These are phyloP conservation scores for Vidua macroura DNA, from an alignment of 2,113 vertebrate genomes.

Conservation along the genomic window DNA sequence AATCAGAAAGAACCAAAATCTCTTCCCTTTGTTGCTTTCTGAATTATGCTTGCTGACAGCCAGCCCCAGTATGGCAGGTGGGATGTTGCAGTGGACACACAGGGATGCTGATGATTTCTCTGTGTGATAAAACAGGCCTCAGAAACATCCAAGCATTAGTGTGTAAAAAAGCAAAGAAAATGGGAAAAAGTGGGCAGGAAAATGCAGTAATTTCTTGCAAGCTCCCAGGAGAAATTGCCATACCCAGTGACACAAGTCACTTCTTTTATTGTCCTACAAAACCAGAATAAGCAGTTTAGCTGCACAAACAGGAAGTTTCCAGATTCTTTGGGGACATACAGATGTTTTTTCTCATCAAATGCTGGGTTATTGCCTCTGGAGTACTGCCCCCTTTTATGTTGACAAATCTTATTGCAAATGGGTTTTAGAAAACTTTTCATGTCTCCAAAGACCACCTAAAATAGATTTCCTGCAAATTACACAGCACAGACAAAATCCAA, in stretches of 20 bases:
- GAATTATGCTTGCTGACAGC: background rate
- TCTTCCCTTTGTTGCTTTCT: background rate
- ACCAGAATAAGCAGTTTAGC: background rate
- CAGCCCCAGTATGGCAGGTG: background rate
- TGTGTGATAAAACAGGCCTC: background rate
- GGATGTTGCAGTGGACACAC: background rate
- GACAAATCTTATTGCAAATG: slow-evolving; percentile 18
- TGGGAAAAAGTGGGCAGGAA: background rate
- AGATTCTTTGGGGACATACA: background rate
- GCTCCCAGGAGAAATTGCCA: background rate
- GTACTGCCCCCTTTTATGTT: slow-evolving; percentile 1
- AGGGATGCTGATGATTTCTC: background rate
- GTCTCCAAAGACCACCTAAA: slow-evolving; percentile 9
- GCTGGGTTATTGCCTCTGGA: slow-evolving; percentile 8
- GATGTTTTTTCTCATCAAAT: background rate
- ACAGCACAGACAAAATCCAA: background rate
- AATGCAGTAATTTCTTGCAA: background rate
- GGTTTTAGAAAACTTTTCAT: background rate
- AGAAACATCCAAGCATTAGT: background rate
- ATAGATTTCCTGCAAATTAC: slow-evolving; percentile 6
- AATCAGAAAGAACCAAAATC: background rate
- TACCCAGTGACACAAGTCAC: background rate
- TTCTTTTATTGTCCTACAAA: slow-evolving; percentile 8
- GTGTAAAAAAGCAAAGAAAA: background rate
- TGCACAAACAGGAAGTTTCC: slow-evolving; percentile 9